A percentile compares a stretch with the other conserved stretches of the same genome.
Conservation (phyloP, 2,888 invertebrate genomes). For the Chamaedrilus cognettii region DNA sequence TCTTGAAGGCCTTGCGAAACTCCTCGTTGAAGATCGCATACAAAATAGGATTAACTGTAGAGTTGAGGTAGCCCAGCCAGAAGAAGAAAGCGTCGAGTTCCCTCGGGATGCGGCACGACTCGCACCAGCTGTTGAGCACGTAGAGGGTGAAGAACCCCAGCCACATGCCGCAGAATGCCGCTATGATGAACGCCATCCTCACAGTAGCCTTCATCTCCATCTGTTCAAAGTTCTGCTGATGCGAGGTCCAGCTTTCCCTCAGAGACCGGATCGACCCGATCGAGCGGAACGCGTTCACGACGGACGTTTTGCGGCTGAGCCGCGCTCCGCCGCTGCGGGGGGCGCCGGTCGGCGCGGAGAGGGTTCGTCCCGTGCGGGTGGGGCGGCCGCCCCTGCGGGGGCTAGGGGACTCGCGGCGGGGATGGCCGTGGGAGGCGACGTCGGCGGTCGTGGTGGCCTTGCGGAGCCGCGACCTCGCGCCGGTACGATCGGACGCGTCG, state of each 20-base stretch:
- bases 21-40: conserved; percentile 60
- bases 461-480: not conserved
- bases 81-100: conserved; percentile 55
- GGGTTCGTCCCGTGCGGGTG: not conserved
- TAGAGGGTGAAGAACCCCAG: conserved; percentile 60
- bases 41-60: conserved; percentile 57
- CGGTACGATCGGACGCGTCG: too few species aligned
- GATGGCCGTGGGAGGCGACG: too few species aligned
- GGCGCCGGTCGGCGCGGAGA: not conserved
- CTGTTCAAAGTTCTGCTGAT: conserved; percentile 40
- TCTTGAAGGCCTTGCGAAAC: conserved; percentile 55
- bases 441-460: conserved; percentile 1
- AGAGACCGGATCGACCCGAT: conserved; percentile 12
- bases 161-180: conserved; percentile 59
- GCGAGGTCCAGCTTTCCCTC: conserved; percentile 8
- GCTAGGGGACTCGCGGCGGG: not conserved
- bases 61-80: conserved; percentile 60
- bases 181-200: conserved; percentile 59
- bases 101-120: conserved; percentile 43
- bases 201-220: conserved; percentile 58
- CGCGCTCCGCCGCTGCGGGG: not conserved
- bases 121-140: conserved; percentile 48
- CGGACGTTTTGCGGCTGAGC: conserved; percentile 1
- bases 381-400: not conserved
- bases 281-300: conserved; percentile 4